A percentile compares a stretch with the other conserved stretches of the same genome.
Conservation (phyloP, 2,888 invertebrate species). For the Sclerodermus sp. region DNA sequence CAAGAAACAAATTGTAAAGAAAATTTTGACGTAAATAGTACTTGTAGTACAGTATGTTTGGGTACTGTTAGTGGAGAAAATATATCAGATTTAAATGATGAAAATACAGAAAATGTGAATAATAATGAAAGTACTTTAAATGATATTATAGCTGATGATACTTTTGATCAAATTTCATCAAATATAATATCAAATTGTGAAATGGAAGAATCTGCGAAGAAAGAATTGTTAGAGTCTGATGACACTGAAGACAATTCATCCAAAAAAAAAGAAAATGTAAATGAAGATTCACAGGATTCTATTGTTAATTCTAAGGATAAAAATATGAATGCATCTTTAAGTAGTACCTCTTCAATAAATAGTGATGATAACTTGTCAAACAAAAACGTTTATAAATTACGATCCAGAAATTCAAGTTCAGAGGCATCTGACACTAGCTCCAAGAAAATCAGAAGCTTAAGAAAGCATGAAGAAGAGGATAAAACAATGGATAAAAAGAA, state of each 20-base stretch:
- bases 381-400: background rate
- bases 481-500: background rate
- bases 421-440: too few species aligned
- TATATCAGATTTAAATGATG: background rate
- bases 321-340: background rate
- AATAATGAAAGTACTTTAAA: background rate
- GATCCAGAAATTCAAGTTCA: too few species aligned
- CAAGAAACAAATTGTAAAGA: background rate
- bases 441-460: slow-evolving; percentile 5
- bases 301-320: background rate
- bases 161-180: background rate
- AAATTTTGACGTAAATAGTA: slow-evolving; percentile 6
- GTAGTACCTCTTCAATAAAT: background rate
- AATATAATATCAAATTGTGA: background rate
- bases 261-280: background rate
- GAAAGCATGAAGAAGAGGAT: background rate
- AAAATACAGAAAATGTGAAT: background rate
- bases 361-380: background rate
- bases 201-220: slow-evolving; percentile 15
- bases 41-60: background rate
- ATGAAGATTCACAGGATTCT: background rate
- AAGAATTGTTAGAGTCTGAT: slow-evolving; percentile 23
- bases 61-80: too few species aligned
- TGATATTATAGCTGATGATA: too few species aligned
- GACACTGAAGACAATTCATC: background rate